Evolutionary conservation across 2,888 invertebrate genomes (phyloP).

Genomic region (Diachrysia chrysitis): DNA sequence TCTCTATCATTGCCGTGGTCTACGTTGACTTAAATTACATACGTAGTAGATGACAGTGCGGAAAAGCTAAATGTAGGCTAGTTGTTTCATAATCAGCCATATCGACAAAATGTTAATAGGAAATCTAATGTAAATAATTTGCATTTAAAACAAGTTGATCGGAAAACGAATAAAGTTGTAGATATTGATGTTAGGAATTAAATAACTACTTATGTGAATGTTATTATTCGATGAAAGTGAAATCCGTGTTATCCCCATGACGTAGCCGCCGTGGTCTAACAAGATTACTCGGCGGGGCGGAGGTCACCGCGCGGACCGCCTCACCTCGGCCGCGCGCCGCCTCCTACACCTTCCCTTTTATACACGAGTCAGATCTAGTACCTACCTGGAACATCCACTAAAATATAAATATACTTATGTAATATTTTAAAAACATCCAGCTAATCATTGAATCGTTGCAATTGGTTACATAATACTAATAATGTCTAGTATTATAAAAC

Average conservation of each 20-base stretch:
- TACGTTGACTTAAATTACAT: neutral
- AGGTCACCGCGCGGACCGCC: slow-evolving; percentile 20
- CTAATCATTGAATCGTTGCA: too few species aligned
- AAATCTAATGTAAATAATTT: slow-evolving; percentile 9
- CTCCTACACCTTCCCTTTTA: too few species aligned
- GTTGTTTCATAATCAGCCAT: slow-evolving; percentile 21
- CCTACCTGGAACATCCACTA: neutral
- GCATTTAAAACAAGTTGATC: slow-evolving; percentile 13
- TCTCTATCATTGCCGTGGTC: neutral
- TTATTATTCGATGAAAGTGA: slow-evolving; percentile 38
- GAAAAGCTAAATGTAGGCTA: slow-evolving; percentile 6
- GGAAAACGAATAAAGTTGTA: neutral
- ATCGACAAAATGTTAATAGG: slow-evolving; percentile 9
- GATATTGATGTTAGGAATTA: neutral
- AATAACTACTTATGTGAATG: neutral
- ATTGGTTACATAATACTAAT: too few species aligned
- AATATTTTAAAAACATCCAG: too few species aligned
- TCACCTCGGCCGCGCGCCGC: neutral
- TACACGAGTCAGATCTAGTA: neutral
- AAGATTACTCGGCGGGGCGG: slow-evolving; percentile 16
- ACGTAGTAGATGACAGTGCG: neutral
- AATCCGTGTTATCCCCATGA: slow-evolving; percentile 25
- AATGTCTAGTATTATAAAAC: too few species aligned
- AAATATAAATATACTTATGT: too few species aligned
- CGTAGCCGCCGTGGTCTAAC: slow-evolving; percentile 12